Evolutionary conservation across 2,888 invertebrate species (phyloP).

Genomic region (Clepsis dumicolana): DNA sequence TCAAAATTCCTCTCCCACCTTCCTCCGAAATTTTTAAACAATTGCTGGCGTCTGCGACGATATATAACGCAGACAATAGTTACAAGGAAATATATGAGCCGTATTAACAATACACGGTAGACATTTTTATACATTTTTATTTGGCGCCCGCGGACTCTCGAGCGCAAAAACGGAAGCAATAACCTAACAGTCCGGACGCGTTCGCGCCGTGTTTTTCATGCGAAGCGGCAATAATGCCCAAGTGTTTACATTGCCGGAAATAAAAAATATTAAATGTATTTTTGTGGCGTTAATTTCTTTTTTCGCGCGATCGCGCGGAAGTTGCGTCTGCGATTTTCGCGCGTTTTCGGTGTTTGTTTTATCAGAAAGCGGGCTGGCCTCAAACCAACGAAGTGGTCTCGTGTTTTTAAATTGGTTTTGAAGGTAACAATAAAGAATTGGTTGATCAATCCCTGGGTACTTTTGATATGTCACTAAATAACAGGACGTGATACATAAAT

Average conservation of each 20-base stretch:
- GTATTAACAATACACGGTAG: conserved; percentile 37
- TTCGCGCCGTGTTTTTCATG: conserved; percentile 41
- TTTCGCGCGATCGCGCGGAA: conserved; percentile 21
- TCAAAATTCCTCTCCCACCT: conserved; percentile 31
- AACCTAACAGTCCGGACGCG: conserved; percentile 38
- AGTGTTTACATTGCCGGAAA: conserved; percentile 42
- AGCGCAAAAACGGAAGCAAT: conserved; percentile 40
- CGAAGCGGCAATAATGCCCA: conserved; percentile 41
- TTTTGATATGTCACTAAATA: too few relatives aligned
- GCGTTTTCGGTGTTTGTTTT: conserved; percentile 8
- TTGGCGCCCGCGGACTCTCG: conserved; percentile 24
- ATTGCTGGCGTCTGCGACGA: conserved; percentile 24
- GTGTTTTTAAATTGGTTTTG: too few relatives aligned
- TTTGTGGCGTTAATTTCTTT: conserved; percentile 31
- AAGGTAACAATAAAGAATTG: too few relatives aligned
- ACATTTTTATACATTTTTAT: conserved; percentile 35
- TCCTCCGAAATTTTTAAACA: conserved; percentile 20
- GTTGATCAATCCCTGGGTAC: too few relatives aligned
- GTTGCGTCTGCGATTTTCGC: conserved; percentile 16
- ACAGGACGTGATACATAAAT: too few relatives aligned
- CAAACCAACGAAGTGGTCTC: not conserved
- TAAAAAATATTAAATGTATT: conserved; percentile 42
- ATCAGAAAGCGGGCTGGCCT: not conserved
- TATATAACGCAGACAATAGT: conserved; percentile 37
- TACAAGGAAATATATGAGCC: conserved; percentile 41